Conservation (phyloP, 2,888 invertebrate species). For the Acronicta alni region DNA sequence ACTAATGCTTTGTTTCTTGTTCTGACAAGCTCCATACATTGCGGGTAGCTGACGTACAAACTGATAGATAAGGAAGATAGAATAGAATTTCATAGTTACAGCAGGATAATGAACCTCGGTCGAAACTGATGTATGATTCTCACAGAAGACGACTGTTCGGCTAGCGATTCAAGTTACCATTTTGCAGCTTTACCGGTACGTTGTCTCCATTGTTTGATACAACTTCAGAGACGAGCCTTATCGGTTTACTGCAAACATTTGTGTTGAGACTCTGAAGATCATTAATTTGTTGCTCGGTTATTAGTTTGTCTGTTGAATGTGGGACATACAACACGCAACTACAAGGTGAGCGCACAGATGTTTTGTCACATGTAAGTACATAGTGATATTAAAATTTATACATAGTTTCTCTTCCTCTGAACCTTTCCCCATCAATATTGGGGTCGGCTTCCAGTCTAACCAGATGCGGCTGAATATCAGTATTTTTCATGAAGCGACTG, state of each 20-base stretch:
- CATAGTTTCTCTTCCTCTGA: too few relatives aligned
- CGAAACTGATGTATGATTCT: conserved; percentile 8
- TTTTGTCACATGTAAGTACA: too few relatives aligned
- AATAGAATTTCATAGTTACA: conserved; percentile 6
- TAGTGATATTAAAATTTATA: too few relatives aligned
- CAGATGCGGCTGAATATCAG: too few relatives aligned
- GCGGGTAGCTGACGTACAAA: too few relatives aligned
- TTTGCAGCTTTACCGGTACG: conserved; percentile 6
- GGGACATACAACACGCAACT: background rate
- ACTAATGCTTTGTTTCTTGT: too few relatives aligned
- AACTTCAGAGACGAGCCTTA: conserved; percentile 21
- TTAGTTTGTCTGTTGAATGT: conserved; percentile 11
- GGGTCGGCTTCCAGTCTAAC: too few relatives aligned
- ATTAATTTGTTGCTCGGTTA: conserved; percentile 28
- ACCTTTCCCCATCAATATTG: too few relatives aligned
- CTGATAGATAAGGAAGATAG: too few relatives aligned
- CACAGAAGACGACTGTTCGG: conserved; percentile 8
- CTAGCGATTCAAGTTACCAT: conserved; percentile 25
- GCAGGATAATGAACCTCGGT: conserved; percentile 6
- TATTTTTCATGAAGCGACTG: too few relatives aligned
- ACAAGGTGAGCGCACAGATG: too few relatives aligned
- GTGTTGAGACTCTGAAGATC: conserved; percentile 13
- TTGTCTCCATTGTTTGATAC: conserved; percentile 17
- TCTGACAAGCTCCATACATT: too few relatives aligned
- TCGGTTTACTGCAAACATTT: conserved; percentile 30